Evolutionary conservation across 37 sponge, comb jelly and placozoan genomes (phyloP), one percentile per base, ranked within the genome.

Genomic region (Aphrocallistes beatrix): DNA sequence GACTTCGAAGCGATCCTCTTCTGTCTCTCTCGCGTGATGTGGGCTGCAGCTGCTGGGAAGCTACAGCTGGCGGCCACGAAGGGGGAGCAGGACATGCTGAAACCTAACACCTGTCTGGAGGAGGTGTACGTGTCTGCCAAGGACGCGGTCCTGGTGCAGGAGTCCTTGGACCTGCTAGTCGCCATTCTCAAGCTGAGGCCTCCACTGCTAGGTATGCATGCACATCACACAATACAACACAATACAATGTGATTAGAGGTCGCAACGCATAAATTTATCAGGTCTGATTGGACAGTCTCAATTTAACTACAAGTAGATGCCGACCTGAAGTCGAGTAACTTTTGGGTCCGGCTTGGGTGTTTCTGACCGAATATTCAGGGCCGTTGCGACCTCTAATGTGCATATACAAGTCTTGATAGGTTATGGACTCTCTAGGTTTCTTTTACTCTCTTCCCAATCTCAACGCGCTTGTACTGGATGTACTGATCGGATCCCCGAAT

Each of bases 41-140:
- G 93, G 93, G 60, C 90, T 0, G 93, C 93, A 25, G 91, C 91
- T 1, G 91, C 93, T 10, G 93, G 93, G 0, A 83, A 89, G 50
- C 93, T 93, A n/a, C 91, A 93, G 32, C 85, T 93, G 1, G 91
- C 88, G 32, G 86, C 89, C 25, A 37, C 81, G 16, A 82, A 38
- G 49, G 86, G 81, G 6, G 81, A 1, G 0, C 23, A 36, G 37
- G 81, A 39, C 51, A 81, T 39, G 50, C 40, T 39, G 3, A 38
- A 34, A 23, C 83, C 83, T 19, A 38, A 37, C 83, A 82, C 83
- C 39, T 38, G 39, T 38, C 38, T 37, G n/a, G 39, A 82, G 25
- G 83, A 82, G 39, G 39, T 82, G 39, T 39, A 82, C 83, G 83
- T 82, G 21, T 38, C 83, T 23, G 38, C 82, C 1, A 37, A 94